Conservation (phyloP, 37 sponge, comb jelly and placozoan species). For the Eunapius fragilis region DNA sequence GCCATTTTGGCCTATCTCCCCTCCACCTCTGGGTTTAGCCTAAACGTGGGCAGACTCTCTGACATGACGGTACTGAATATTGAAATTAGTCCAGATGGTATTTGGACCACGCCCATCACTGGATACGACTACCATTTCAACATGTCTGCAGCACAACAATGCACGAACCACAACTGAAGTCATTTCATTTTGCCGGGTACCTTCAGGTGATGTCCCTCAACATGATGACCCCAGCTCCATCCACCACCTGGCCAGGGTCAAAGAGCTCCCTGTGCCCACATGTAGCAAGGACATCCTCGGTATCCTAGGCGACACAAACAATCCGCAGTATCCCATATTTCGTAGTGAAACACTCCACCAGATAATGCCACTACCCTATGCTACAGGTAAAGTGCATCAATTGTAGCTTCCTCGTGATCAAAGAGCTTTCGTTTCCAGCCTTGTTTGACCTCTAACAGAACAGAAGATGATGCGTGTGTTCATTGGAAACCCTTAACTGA, state of each 20-base stretch:
- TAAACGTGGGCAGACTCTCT: constrained; percentile 19
- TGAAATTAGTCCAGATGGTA: constrained; percentile 26
- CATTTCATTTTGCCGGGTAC: constrained; percentile 21
- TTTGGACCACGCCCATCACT: not conserved
- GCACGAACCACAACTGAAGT: not conserved
- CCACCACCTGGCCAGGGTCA: constrained; percentile 29
- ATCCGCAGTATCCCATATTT: constrained; percentile 43
- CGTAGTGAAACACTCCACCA: constrained; percentile 14
- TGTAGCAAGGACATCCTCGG: not conserved
- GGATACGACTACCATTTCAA: constrained; percentile 50
- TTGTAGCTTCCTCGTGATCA: too few relatives aligned
- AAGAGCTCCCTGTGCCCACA: constrained; percentile 23
- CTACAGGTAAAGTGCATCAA: constrained; percentile 40
- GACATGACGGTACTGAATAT: constrained; percentile 6
- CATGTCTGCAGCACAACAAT: not conserved
- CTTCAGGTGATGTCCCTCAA: constrained; percentile 14
- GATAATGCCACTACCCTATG: constrained; percentile 14
- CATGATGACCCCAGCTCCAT: constrained; percentile 26
- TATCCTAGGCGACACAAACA: constrained; percentile 40
- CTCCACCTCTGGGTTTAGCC: constrained; percentile 34
- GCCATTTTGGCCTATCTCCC: not conserved
- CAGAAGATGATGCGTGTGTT: not conserved
- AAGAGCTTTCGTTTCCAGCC: not conserved
- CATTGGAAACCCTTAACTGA: not conserved
- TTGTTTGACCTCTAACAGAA: not conserved